These are phyloP conservation scores for Anguilla marmorata DNA, from an alignment of 2,797 vertebrate species.

Conservation along the genomic window DNA sequence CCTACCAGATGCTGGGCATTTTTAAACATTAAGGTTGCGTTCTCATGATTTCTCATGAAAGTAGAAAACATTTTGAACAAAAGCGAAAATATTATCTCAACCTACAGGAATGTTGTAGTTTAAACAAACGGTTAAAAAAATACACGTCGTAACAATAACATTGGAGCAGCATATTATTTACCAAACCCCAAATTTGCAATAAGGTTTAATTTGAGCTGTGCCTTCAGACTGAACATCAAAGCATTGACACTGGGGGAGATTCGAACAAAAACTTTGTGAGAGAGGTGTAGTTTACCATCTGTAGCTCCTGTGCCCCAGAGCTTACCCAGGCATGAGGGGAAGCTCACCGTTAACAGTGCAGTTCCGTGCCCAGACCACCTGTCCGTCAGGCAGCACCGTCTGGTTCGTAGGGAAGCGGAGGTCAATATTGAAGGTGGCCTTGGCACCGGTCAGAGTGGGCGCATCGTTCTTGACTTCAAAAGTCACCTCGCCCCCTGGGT, in stretches of 20 bases:
- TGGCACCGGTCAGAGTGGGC: constrained; percentile 84
- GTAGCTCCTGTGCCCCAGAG: background rate
- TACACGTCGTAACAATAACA: background rate
- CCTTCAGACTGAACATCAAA: background rate
- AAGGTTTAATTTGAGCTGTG: background rate
- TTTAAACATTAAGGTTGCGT: background rate
- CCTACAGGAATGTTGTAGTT: background rate
- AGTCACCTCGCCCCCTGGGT: constrained; percentile 81
- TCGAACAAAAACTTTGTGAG: background rate
- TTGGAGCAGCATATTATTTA: background rate
- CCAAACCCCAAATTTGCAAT: background rate
- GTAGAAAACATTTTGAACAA: background rate
- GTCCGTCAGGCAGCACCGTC: constrained; percentile 75
- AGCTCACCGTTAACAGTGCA: constrained; percentile 80
- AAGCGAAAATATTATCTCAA: background rate
- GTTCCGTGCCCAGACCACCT: constrained; percentile 82
- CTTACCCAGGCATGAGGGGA: constrained; percentile 50
- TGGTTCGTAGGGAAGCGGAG: constrained; percentile 84
- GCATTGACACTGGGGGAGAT: background rate
- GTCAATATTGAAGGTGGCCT: constrained; percentile 80
- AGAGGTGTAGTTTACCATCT: background rate
- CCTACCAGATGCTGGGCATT: background rate
- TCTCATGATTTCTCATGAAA: background rate
- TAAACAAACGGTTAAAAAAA: background rate
- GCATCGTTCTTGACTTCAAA: constrained; percentile 84